Conservation (phyloP, 2,888 invertebrate species). For the Azorinus chamasolen region DNA sequence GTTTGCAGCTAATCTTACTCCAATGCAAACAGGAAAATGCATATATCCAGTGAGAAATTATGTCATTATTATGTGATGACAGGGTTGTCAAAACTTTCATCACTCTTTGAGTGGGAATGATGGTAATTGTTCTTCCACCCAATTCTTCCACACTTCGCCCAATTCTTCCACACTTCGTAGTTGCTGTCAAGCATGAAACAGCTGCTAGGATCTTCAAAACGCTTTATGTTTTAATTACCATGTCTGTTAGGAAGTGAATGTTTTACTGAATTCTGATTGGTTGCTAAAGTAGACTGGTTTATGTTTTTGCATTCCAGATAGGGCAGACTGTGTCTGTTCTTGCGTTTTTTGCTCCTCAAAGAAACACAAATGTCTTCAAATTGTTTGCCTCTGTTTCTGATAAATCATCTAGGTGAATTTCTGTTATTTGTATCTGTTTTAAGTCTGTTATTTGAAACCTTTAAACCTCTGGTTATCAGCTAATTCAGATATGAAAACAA, state of each 20-base stretch:
- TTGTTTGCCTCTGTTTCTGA: slow-evolving; percentile 12
- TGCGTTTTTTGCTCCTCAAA: slow-evolving; percentile 13
- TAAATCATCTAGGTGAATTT: slow-evolving; percentile 1
- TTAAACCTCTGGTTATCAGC: no score
- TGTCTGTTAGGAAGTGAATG: slow-evolving; percentile 21
- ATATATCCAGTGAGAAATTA: no score
- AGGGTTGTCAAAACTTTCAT: no score
- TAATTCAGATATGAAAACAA: no score
- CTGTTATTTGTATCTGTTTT: no score
- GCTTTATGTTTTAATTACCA: neutral
- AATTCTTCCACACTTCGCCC: no score
- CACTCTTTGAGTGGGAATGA: no score
- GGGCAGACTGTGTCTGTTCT: slow-evolving; percentile 20
- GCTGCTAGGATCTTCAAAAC: neutral
- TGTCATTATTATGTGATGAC: no score
- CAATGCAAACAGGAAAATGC: no score
- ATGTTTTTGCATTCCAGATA: slow-evolving; percentile 35
- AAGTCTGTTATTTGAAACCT: no score
- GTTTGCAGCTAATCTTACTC: slow-evolving; percentile 2
- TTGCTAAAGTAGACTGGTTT: slow-evolving; percentile 24
- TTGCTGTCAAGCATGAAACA: slow-evolving; percentile 32
- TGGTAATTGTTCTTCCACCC: no score
- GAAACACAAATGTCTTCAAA: slow-evolving; percentile 17
- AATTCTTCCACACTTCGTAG: slow-evolving; percentile 19
- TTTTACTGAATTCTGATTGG: slow-evolving; percentile 20